A percentile compares a stretch with the other conserved stretches of the same genome.
phyloP scores from a whole-genome alignment of 2,888 invertebrate species.

The Molanna angustata region DNA sequence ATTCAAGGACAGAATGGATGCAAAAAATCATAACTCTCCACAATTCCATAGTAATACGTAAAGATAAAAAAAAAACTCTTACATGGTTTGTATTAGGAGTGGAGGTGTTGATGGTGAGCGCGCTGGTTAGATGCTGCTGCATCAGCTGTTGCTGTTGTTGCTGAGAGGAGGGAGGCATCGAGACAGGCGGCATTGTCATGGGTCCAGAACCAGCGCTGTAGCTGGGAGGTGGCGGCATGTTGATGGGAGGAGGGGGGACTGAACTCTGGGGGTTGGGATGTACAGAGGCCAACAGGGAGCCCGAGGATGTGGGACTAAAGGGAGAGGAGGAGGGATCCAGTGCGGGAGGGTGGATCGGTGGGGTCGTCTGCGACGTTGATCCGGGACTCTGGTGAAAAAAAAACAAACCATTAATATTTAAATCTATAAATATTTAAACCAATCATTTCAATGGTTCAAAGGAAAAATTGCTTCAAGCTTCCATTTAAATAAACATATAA shows the following conservation, averaged over 20 bases:
- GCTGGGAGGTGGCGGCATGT: neutral
- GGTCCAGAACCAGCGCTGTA: too few relatives aligned
- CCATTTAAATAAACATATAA: too few relatives aligned
- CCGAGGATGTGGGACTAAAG: neutral
- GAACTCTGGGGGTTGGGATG: too few relatives aligned
- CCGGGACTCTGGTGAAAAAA: constrained; percentile 41
- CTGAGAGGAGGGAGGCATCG: constrained; percentile 16
- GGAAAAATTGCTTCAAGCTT: too few relatives aligned
- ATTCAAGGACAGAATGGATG: too few relatives aligned
- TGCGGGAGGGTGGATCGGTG: neutral
- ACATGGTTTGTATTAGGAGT: constrained; percentile 39
- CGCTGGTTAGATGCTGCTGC: constrained; percentile 37
- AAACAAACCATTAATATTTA: too few relatives aligned
- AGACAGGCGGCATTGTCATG: neutral
- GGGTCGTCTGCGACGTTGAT: neutral
- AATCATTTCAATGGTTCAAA: too few relatives aligned
- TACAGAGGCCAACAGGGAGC: neutral
- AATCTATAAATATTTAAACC: too few relatives aligned
- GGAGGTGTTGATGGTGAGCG: constrained; percentile 53
- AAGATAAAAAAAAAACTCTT: constrained; percentile 14
- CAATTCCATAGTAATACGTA: too few relatives aligned
- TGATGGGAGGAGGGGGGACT: neutral
- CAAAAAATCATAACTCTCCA: too few relatives aligned
- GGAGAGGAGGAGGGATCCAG: neutral
- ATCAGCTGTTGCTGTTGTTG: constrained; percentile 32